Conservation (phyloP, 1,140 invertebrate species). For the Rhagoletis zephyria region DNA sequence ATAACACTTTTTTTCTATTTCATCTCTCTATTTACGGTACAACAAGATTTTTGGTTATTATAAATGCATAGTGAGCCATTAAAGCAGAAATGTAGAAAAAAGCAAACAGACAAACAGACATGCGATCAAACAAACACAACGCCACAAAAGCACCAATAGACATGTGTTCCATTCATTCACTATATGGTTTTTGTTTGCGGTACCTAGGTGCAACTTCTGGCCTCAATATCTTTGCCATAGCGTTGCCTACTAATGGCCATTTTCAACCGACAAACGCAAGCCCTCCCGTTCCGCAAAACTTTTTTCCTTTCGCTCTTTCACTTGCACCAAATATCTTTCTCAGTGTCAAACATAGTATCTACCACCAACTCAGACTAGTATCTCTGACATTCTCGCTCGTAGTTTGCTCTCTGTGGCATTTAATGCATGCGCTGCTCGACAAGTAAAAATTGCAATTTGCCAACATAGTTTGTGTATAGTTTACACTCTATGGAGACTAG, state of each 20-base stretch:
- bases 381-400: not conserved
- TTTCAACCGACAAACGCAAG: not conserved
- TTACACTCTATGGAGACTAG: conserved; percentile 14
- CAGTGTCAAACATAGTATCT: not conserved
- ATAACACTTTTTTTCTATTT: too few relatives aligned
- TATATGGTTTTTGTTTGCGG: not conserved
- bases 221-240: not conserved
- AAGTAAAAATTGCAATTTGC: conserved; percentile 35
- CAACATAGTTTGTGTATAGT: conserved; percentile 25
- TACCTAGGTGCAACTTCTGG: conserved; percentile 5
- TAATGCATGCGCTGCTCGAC: conserved; percentile 3
- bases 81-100: not conserved
- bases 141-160: conserved; percentile 7
- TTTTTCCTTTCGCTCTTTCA: not conserved
- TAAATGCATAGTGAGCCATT: too few relatives aligned
- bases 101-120: not conserved
- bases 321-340: not conserved
- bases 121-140: not conserved
- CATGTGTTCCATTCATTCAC: not conserved
- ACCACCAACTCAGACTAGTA: not conserved
- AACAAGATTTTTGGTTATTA: too few relatives aligned
- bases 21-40: too few relatives aligned
- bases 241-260: conserved; percentile 1
- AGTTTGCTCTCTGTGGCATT: not conserved
- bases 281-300: not conserved